A percentile compares a stretch with the other conserved stretches of the same genome.
Evolutionary conservation across 2,888 invertebrate species (phyloP).

Genomic region (Cephus runcator): DNA sequence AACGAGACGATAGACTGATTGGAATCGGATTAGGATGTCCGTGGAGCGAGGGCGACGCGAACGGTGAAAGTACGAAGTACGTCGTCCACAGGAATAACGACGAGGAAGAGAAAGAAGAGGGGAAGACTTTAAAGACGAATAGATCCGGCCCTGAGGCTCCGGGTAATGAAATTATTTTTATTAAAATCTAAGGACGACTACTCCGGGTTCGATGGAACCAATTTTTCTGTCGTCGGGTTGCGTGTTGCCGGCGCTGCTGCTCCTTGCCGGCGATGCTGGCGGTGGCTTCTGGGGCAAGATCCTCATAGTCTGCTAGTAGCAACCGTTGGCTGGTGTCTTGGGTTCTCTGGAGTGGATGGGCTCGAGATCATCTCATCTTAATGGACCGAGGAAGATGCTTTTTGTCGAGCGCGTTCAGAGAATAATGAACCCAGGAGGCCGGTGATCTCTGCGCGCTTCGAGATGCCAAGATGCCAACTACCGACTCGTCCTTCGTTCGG

Average conservation of each 20-base stretch:
- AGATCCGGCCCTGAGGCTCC: slow-evolving; percentile 45
- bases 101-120: background rate
- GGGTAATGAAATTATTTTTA: slow-evolving; percentile 69
- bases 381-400: slow-evolving; percentile 21
- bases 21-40: background rate
- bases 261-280: background rate
- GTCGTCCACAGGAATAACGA: background rate
- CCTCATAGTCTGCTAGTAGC: background rate
- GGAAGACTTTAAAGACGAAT: slow-evolving; percentile 3
- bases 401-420: slow-evolving; percentile 44
- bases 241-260: background rate
- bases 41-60: background rate
- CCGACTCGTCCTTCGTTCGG: slow-evolving; percentile 5
- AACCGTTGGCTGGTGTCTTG: background rate
- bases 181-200: slow-evolving; percentile 70
- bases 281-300: background rate
- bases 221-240: slow-evolving; percentile 42
- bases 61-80: background rate
- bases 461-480: background rate
- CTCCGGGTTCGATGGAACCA: slow-evolving; percentile 64
- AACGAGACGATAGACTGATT: background rate
- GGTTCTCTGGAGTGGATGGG: background rate
- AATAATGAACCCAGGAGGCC: slow-evolving; percentile 53
- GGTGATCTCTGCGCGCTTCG: background rate
- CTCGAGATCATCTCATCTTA: background rate